phyloP scores from a whole-genome alignment of 2,797 vertebrate species.

The Melanotaenia trifasciata region DNA sequence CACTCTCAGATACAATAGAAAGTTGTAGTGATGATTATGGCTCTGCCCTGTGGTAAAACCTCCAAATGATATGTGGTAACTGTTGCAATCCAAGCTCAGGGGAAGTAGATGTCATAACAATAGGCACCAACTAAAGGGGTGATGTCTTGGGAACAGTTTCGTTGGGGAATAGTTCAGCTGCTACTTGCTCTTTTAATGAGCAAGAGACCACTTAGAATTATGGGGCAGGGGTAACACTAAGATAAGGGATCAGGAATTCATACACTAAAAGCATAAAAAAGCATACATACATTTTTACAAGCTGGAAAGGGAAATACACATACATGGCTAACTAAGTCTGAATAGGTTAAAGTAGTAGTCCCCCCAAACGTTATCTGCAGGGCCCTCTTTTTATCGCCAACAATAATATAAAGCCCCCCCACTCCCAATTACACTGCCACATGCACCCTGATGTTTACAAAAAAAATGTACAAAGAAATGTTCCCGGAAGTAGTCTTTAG shows the following conservation, averaged over 20 bases:
- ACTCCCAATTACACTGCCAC: no score
- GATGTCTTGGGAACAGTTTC: not conserved
- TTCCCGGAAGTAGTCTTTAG: no score
- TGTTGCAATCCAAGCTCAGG: slow-evolving; percentile 10
- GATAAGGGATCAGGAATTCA: no score
- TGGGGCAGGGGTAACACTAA: not conserved
- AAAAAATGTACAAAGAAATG: no score
- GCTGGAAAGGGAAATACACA: not conserved
- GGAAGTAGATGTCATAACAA: slow-evolving; percentile 11
- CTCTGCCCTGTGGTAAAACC: slow-evolving; percentile 26
- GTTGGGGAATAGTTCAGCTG: not conserved
- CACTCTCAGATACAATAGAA: slow-evolving; percentile 9
- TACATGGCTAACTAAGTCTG: not conserved
- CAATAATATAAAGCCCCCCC: no score
- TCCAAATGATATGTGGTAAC: slow-evolving; percentile 25
- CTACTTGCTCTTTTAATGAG: not conserved
- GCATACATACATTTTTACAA: not conserved
- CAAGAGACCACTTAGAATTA: not conserved
- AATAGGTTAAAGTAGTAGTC: not conserved
- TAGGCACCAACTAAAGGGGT: not conserved
- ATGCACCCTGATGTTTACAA: no score
- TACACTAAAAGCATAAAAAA: not conserved
- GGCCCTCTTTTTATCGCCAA: no score
- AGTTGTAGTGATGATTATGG: slow-evolving; percentile 7
- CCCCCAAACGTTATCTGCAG: no score